phyloP scores from a whole-genome alignment of 2,797 vertebrate genomes.

The Etheostoma nigrum region DNA sequence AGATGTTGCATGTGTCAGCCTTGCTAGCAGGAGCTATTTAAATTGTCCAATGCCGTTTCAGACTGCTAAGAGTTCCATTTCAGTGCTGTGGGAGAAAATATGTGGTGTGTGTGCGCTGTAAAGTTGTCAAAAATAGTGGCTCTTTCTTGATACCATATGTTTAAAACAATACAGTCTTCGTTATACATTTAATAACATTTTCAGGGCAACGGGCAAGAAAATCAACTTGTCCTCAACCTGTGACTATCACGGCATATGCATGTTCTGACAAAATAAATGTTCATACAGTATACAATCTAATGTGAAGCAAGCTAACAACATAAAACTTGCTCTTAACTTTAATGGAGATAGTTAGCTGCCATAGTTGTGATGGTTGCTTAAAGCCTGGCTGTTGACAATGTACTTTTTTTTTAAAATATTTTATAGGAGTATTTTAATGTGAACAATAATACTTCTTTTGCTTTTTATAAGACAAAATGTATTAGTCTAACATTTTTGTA shows the following conservation, averaged over 20 bases:
- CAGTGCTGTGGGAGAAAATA: neutral
- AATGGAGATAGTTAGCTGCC: no score
- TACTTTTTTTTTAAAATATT: no score
- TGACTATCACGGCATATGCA: no score
- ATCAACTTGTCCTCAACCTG: no score
- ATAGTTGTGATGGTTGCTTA: neutral
- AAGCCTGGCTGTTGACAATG: no score
- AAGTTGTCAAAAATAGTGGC: no score
- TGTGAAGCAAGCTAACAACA: no score
- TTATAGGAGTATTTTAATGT: neutral
- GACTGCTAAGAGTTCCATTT: neutral
- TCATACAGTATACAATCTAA: no score
- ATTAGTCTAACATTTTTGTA: neutral
- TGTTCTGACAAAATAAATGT: no score
- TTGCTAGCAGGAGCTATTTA: neutral
- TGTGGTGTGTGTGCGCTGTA: neutral
- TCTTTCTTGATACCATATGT: no score
- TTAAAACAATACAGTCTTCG: no score
- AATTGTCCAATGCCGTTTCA: neutral
- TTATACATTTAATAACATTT: neutral
- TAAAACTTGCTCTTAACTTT: no score
- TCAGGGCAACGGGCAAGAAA: neutral
- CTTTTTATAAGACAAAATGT: neutral
- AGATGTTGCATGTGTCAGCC: slow-evolving; percentile 47
- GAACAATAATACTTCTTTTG: neutral